Conservation (phyloP, 2,113 vertebrate genomes). For the Sphaerodactylus townsendi region DNA sequence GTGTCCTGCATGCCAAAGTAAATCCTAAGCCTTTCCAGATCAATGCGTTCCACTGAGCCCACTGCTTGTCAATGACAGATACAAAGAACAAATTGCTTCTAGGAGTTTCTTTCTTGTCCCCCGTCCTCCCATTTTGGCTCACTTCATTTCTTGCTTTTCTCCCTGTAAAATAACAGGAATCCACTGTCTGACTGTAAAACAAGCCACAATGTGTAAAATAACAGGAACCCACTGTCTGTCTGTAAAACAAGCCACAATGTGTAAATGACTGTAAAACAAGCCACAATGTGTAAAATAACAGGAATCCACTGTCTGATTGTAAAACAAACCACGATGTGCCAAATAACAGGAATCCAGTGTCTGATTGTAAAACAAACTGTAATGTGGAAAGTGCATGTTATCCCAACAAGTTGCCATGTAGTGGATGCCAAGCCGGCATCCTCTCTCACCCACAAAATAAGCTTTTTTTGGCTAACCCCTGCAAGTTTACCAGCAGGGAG, state of each 20-base stretch:
- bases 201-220: too few species aligned
- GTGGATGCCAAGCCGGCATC: fast-evolving
- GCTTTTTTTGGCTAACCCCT: neutral
- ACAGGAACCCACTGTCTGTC: fast-evolving
- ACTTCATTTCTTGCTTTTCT: neutral
- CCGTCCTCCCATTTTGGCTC: neutral
- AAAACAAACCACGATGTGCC: neutral
- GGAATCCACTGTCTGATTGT: neutral
- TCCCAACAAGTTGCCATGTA: neutral
- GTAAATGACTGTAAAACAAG: too few species aligned
- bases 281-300: fast-evolving
- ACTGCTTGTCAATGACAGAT: too few species aligned
- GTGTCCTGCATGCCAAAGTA: neutral
- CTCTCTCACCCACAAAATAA: neutral
- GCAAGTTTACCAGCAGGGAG: fast-evolving
- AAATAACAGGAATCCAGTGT: neutral
- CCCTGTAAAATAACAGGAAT: fast-evolving
- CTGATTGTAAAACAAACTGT: neutral
- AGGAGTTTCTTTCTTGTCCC: neutral
- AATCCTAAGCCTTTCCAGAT: too few species aligned
- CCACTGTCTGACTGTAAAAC: too few species aligned
- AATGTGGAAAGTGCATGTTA: neutral
- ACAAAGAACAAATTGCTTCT: too few species aligned
- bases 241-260: too few species aligned
- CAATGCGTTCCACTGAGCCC: too few species aligned